Conservation (phyloP, 2,888 invertebrate species). For the Stomorhina lunata region DNA sequence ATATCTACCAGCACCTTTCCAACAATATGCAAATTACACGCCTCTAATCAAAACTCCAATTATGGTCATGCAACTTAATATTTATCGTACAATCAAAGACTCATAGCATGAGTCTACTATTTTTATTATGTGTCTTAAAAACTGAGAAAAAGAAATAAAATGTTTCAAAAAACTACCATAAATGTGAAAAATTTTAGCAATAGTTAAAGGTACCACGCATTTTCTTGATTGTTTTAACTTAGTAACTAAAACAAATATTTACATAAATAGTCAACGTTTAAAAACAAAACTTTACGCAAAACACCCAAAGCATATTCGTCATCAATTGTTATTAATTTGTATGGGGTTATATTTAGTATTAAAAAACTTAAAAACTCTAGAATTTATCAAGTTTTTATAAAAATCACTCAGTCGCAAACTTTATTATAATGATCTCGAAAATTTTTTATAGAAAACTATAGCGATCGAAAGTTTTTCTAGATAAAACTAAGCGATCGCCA, state of each 20-base stretch:
- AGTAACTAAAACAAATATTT: background rate
- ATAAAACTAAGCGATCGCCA: no score
- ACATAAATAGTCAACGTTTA: background rate
- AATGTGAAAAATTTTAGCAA: slow-evolving; percentile 4
- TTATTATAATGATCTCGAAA: no score
- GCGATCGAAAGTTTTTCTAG: no score
- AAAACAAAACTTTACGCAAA: background rate
- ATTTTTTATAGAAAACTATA: no score
- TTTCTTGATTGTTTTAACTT: background rate
- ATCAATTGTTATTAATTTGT: background rate
- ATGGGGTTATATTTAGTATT: no score
- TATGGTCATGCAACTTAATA: slow-evolving; percentile 45
- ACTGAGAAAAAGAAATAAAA: background rate
- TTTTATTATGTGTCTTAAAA: background rate
- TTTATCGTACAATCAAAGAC: background rate
- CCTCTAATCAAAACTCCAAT: slow-evolving; percentile 19
- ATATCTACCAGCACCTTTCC: slow-evolving; percentile 20
- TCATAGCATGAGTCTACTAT: background rate
- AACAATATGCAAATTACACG: slow-evolving; percentile 46
- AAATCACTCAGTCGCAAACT: no score
- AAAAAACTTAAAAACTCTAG: no score
- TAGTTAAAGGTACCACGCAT: slow-evolving; percentile 29
- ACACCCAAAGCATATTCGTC: background rate
- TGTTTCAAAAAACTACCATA: slow-evolving; percentile 34
- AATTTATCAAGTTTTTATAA: no score